Evolutionary conservation across 2,797 vertebrate species (phyloP), one percentile per base, ranked within the genome.

Genomic region (Poeciliopsis gracilis): DNA sequence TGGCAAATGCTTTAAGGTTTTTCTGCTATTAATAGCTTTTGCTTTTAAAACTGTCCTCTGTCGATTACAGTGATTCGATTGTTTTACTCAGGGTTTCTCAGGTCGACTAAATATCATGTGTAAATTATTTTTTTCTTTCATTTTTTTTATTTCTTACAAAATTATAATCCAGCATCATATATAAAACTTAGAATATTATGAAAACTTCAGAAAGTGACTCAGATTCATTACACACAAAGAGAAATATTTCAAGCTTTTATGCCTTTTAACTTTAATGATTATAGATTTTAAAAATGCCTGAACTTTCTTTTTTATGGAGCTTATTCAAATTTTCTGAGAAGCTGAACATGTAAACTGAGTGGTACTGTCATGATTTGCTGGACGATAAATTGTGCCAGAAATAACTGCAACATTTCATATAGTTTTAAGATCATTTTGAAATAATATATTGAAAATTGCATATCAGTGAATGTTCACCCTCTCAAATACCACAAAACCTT

Each of bases 11-110:
- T 67, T 80, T 83, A 23, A 59, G 59, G n/a, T 3, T 61, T 66
- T 38, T 46, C 16, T 36, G 46, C 73, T 89, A 82, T 80, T 77
- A 74, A 76, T 89, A 88, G 30, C 2, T 43, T 45, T 1, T 36
- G 36, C 23, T 69, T n/a, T 55, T 1, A 20, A 41, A 53, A 67
- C 10, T 12, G 20, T 61, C 25, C 57, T n/a, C n/a, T 57, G 55
- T 12, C 12, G 11, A 63, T 63, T 63, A 63, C 28, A 36, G 59
- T 63, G 59, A 63, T 36, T 63, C 30, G 16, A 2, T 61, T 61
- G 57, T 61, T 61, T 61, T 16, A 61, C 13, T 59, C 28, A 16
- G 57, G n/a, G 57, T 15, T 30, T 30, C 2, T 59, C 5, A 30
- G 30, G 59, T 63, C 5, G 7, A 63, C 30, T 36, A 63, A 63